Evolutionary conservation across 2,113 vertebrate species (phyloP).

Genomic region (human (Homo sapiens)): GRCh38 chrX:149968001-149968500

Average conservation of each 20-base stretch:
- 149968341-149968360: background rate
- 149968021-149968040: background rate
- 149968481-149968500: background rate
- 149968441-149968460: background rate
- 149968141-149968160: conserved; percentile 14
- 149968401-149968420: background rate
- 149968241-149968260: background rate
- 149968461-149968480: background rate
- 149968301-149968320: background rate
- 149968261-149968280: background rate
- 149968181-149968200: background rate
- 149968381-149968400: background rate
- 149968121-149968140: conserved; percentile 12
- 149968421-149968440: conserved; percentile 3
- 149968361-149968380: background rate
- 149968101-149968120: background rate
- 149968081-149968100: background rate
- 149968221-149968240: background rate
- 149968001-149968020: background rate
- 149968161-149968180: background rate
- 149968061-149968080: conserved; percentile 6
- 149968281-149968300: background rate
- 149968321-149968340: background rate
- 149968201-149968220: background rate
- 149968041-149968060: conserved; percentile 34